Conservation (phyloP, 2,113 vertebrate species). For the Alexandromys fortis region DNA sequence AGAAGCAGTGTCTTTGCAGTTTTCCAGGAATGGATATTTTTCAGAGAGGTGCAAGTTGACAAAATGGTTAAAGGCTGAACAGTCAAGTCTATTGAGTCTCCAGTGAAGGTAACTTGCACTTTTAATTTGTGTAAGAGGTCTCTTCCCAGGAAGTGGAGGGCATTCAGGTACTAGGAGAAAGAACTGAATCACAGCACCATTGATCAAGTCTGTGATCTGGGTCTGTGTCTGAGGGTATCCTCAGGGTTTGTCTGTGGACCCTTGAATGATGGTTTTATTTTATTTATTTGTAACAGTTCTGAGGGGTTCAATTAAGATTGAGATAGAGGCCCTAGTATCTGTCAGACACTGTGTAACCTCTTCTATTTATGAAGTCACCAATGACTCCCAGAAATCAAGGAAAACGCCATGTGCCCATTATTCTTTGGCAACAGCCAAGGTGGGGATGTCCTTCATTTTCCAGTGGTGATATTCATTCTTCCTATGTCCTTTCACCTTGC, state of each 20-base stretch:
- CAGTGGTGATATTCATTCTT: neutral
- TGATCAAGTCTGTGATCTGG: neutral
- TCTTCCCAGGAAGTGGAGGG: neutral
- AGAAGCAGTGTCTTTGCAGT: neutral
- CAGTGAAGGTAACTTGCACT: neutral
- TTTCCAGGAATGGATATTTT: neutral
- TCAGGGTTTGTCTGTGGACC: neutral
- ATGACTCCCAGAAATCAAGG: neutral
- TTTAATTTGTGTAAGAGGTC: neutral
- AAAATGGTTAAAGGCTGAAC: neutral
- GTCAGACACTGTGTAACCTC: neutral
- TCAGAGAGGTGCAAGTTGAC: neutral
- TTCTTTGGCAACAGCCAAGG: neutral
- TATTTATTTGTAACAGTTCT: neutral
- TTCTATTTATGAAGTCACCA: neutral
- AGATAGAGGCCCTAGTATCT: neutral
- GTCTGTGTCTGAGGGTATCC: neutral
- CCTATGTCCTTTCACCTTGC: neutral
- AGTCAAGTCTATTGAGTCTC: neutral
- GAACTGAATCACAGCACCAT: neutral
- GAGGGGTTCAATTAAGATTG: neutral
- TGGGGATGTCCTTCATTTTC: neutral
- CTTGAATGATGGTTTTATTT: too few relatives aligned
- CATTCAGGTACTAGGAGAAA: neutral
- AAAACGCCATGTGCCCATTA: neutral